phyloP scores from a whole-genome alignment of 1,140 invertebrate genomes.

The Harpegnathos saltator region DNA sequence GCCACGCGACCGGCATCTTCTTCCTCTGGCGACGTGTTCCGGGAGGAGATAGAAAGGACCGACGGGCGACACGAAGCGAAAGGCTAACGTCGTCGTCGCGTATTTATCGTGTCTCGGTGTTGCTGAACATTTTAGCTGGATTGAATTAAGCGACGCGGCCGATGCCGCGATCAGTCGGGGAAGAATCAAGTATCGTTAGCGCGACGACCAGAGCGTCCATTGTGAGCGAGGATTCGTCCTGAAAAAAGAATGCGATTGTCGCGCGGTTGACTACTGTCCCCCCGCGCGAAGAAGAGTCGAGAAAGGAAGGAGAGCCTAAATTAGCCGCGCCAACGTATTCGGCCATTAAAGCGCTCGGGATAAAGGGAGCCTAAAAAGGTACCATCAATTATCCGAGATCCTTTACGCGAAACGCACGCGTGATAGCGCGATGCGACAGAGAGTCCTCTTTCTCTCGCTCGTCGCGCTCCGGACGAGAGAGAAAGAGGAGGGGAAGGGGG shows the following conservation, averaged over 20 bases:
- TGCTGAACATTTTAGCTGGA: too few species aligned
- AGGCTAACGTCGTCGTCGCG: too few species aligned
- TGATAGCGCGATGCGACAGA: constrained; percentile 8
- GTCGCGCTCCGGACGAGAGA: not conserved
- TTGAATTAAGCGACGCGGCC: too few species aligned
- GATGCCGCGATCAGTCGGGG: too few species aligned
- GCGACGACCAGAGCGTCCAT: too few species aligned
- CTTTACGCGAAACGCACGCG: not conserved
- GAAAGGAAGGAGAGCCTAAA: not conserved
- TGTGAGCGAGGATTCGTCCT: not conserved
- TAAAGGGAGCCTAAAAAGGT: constrained; percentile 11
- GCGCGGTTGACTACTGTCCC: not conserved
- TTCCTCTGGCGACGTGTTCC: too few species aligned
- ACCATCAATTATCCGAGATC: constrained; percentile 21
- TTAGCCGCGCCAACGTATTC: constrained; percentile 8
- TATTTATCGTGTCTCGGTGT: too few species aligned
- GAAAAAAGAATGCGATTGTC: not conserved
- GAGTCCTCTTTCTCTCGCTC: constrained; percentile 5
- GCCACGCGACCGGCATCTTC: too few species aligned
- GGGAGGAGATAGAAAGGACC: too few species aligned
- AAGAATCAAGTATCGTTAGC: too few species aligned
- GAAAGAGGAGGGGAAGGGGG: too few species aligned
- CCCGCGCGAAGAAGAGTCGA: not conserved
- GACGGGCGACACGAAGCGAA: too few species aligned
- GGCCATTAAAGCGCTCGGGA: constrained; percentile 8